These are phyloP conservation scores for Petrocephalus schoutedeni DNA, from an alignment of 2,797 vertebrate species.

Conservation along the genomic window DNA sequence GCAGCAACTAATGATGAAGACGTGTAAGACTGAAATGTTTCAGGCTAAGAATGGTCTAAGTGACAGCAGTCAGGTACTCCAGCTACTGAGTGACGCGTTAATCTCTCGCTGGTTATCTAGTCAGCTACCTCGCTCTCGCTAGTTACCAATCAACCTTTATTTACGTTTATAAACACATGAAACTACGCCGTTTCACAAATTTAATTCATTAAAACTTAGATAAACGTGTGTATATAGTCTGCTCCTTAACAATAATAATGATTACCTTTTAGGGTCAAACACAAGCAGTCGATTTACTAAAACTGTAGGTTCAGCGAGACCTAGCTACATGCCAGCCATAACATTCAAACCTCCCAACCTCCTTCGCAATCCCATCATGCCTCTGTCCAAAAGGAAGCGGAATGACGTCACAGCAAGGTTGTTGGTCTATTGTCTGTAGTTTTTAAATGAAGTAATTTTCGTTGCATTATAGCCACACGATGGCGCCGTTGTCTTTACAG, in stretches of 20 bases:
- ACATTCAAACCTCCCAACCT: neutral
- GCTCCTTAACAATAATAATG: neutral
- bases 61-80: neutral
- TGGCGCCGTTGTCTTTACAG: neutral
- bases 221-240: neutral
- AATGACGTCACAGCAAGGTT: neutral
- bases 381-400: neutral
- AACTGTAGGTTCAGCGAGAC: neutral
- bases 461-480: neutral
- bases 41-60: neutral
- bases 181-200: neutral
- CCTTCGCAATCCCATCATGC: constrained; percentile 17
- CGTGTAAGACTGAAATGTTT: neutral
- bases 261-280: constrained; percentile 25
- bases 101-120: neutral
- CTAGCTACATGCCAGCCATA: constrained; percentile 12
- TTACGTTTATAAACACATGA: neutral
- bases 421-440: neutral
- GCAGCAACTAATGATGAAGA: neutral
- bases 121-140: neutral
- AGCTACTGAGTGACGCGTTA: neutral
- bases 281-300: neutral
- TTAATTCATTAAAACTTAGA: neutral
- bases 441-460: neutral
- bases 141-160: neutral